Evolutionary conservation across 1,140 invertebrate genomes (phyloP), one percentile per base, ranked within the genome.

Genomic region (Ostrea denselamellosa): DNA sequence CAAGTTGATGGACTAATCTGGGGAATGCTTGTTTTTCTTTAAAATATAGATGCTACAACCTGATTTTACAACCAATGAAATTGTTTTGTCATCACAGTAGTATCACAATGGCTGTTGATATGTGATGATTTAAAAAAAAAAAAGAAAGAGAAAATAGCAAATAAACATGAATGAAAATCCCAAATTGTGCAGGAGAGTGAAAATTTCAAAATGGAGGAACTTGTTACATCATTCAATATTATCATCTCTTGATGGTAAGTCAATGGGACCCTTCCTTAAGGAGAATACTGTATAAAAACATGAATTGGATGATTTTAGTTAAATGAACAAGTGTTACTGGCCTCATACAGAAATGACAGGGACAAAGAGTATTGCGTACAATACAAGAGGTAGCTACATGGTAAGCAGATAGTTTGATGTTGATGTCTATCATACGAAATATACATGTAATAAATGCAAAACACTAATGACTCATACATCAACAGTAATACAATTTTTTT

Each of bases 371-470:
- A 71, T 71, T 71, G 68, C 8, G 68, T 28, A 71, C 68, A 71
- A 71, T 71, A 71, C 68, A 71, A 71, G 68, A 71, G 68, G 68
- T 71, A 71, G 68, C 25, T 28, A 71, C 68, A 71, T 28, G 22
- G 68, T n/a, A 71, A 71, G 68, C 68, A 71, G 22, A 71, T 10
- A 71, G 68, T 28, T 71, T 28, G 9, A 25, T 12, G 28, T 71
- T 28, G 12, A 34, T 12, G 7, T 71, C 8, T 71, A 22, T 68
- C 65, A 68, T 17, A 56, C 17, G 54, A 56, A 2, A 56, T 56
- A 17, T 17, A 58, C 28, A 71, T 44, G 68, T 28, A 71, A 71
- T 71, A 71, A 71, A 71, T 71, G 68, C 68, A 71, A 71, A 71
- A 71, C 22, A 10, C 22, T 68, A 68, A 28, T 8, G 22, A 28